Conservation (phyloP, 1,140 invertebrate genomes). For the Drusus annulatus region DNA sequence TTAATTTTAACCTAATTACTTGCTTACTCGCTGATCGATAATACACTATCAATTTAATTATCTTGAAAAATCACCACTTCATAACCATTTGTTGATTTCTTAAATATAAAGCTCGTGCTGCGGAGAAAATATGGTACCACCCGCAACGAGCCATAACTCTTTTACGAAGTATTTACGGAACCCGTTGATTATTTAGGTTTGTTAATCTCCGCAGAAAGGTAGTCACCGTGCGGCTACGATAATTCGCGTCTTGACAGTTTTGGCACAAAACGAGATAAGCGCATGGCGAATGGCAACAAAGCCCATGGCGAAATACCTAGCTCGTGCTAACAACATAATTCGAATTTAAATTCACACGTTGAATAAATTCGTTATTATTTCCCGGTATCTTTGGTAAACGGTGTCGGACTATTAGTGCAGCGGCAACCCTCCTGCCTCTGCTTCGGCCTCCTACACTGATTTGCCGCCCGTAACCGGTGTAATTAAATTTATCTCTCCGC, state of each 20-base stretch:
- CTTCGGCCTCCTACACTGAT: conserved; percentile 6
- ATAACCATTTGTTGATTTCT: no score
- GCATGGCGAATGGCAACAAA: conserved; percentile 42
- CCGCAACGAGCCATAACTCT: no score
- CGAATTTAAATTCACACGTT: conserved; percentile 55
- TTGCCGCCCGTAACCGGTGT: conserved; percentile 10
- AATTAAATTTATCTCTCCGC: conserved; percentile 20
- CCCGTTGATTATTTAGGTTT: conserved; percentile 7
- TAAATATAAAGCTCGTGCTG: no score
- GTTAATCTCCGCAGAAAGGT: not conserved
- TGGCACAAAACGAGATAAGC: conserved; percentile 50
- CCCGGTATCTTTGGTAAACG: not conserved
- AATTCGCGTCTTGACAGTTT: conserved; percentile 52
- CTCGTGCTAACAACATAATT: conserved; percentile 55
- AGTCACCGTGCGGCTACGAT: conserved; percentile 25
- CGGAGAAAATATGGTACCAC: no score
- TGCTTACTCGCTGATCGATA: no score
- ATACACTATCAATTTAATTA: no score
- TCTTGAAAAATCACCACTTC: no score
- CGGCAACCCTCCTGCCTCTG: not conserved
- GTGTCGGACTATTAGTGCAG: not conserved
- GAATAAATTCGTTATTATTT: conserved; percentile 16
- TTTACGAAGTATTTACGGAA: not conserved
- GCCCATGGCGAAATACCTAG: conserved; percentile 20
- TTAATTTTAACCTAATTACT: no score